Evolutionary conservation across 53 echinoderm and acorn worm species (phyloP).

Genomic region (Echinarachnius parma): DNA sequence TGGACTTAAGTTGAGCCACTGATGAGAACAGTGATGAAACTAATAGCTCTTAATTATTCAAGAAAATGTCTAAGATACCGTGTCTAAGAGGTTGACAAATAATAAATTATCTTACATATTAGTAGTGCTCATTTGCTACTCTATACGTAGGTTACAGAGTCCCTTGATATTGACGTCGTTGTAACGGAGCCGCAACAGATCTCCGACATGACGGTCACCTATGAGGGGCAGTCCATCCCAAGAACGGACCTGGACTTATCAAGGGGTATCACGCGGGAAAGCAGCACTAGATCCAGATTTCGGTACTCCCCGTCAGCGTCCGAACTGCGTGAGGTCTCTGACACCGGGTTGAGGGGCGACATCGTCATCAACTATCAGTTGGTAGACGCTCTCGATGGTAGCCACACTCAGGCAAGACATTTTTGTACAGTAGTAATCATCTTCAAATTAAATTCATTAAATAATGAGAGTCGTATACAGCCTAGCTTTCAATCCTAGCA

Average conservation of each 20-base stretch:
- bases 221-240: constrained; percentile 27
- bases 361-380: constrained; percentile 72
- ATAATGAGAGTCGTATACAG: no score
- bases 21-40: no score
- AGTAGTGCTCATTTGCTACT: no score
- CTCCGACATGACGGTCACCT: constrained; percentile 48
- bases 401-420: constrained; percentile 80
- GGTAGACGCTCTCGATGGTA: constrained; percentile 62
- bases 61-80: no score
- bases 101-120: no score
- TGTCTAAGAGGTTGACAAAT: no score
- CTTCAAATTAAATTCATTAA: no score
- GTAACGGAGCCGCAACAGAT: constrained; percentile 90
- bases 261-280: constrained; percentile 17
- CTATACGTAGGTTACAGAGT: no score
- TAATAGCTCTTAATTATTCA: no score
- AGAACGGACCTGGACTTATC: constrained; percentile 22
- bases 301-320: constrained; percentile 53
- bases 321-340: constrained; percentile 51
- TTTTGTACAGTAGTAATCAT: no score
- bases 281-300: constrained; percentile 55
- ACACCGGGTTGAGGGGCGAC: constrained; percentile 69
- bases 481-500: no score
- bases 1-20: no score
- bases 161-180: constrained; percentile 63